A percentile compares a stretch with the other conserved stretches of the same genome.
These are phyloP conservation scores for Cheirogaleus major DNA, from an alignment of 2,797 vertebrate genomes.

Conservation along the genomic window DNA sequence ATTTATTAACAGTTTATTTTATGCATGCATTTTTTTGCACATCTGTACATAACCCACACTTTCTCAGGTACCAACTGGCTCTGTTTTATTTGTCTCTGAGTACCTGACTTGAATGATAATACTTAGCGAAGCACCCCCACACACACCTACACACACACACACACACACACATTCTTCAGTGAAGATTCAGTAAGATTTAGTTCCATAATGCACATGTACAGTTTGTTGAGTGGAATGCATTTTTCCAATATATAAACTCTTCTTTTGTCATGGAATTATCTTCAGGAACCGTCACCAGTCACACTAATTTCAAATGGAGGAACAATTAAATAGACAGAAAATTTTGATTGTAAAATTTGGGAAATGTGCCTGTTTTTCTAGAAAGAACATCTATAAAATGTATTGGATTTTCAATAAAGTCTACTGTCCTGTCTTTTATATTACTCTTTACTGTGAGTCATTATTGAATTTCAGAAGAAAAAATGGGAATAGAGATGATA, in stretches of 20 bases:
- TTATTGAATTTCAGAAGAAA: conserved; percentile 31
- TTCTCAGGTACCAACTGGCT: conserved; percentile 48
- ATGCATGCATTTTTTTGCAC: conserved; percentile 52
- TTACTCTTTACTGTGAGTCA: not conserved
- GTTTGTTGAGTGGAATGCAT: conserved; percentile 58
- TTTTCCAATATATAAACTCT: conserved; percentile 67
- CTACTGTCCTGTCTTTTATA: not conserved
- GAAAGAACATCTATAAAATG: not conserved
- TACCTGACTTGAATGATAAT: conserved; percentile 62
- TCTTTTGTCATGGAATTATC: conserved; percentile 57
- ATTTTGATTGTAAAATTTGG: not conserved
- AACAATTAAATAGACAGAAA: conserved; percentile 48
- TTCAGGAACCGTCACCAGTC: conserved; percentile 48
- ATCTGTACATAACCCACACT: conserved; percentile 49
- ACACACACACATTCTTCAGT: conserved; percentile 1
- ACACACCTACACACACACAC: not conserved
- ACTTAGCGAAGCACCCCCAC: not conserved
- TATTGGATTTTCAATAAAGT: not conserved
- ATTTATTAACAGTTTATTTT: conserved; percentile 77
- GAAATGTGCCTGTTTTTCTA: not conserved
- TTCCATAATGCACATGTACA: conserved; percentile 22
- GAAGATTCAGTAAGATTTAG: conserved; percentile 35
- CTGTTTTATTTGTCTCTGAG: conserved; percentile 49
- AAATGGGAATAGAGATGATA: not conserved
- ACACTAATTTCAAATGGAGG: conserved; percentile 42